Evolutionary conservation across 2,113 vertebrate species (phyloP), one percentile per base, ranked within the genome.

Genomic region (Anhinga anhinga): DNA sequence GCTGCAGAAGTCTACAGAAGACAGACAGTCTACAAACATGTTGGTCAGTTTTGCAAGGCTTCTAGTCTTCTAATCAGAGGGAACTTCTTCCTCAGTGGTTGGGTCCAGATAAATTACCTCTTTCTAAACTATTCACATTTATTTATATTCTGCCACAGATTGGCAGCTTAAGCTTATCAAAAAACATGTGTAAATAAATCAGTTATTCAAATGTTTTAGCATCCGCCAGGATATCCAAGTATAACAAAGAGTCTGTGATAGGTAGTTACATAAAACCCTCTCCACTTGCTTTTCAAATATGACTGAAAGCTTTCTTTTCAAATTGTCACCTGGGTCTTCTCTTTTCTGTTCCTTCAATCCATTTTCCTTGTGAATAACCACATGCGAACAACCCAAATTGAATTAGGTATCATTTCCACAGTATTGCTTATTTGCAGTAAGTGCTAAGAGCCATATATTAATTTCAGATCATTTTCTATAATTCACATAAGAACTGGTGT

Each of bases 321-420:
- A 61, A 27, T 20, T 90, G 29, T 63, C 52, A 56, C 40, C 45
- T 50, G 49, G 34, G 13, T n/a, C 23, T 90, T 83, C 53, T 86
- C 27, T 74, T 65, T 83, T 40, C n/a, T 70, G 10, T 56, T 87
- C 47, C 32, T 76, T 76, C 62, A 83, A 15, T 34, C 14, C 7
- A 36, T 47, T 86, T 92, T 80, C 67, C 36, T 71, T 42, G 34
- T 36, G 84, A 66, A 90, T 58, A 62, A 40, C 32, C 10, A 36
- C 11, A 55, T 0, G 0, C 36, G 72, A 71, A 25, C 25, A 56
- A 52, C 5, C 2, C 55, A 83, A 4, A 38, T 1, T 36, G n/a
- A 56, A 65, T 22, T n/a, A 44, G 27, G 4, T 14, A 15, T 26
- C 61, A 40, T 32, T 86, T 74, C 44, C 77, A 73, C 15, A 27